phyloP scores from a whole-genome alignment of 1,140 invertebrate species.

The Leptinotarsa undecemlineata region DNA sequence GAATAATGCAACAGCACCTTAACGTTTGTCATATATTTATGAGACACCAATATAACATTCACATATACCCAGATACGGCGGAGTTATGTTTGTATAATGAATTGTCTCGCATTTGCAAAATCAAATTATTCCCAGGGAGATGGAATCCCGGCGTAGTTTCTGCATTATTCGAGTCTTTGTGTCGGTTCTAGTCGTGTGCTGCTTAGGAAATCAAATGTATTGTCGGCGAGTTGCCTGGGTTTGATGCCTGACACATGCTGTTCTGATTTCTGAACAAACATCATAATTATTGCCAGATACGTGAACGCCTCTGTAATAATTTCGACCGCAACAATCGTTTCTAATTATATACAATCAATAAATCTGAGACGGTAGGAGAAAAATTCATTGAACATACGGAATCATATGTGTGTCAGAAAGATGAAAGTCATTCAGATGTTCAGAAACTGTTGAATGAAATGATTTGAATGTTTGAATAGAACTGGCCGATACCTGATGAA shows the following conservation, averaged over 20 bases:
- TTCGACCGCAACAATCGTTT: slow-evolving; percentile 14
- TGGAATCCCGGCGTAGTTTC: slow-evolving; percentile 20
- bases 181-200: slow-evolving; percentile 10
- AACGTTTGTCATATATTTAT: slow-evolving; percentile 4
- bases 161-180: slow-evolving; percentile 19
- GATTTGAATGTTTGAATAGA: no score
- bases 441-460: no score
- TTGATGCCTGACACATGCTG: slow-evolving; percentile 32
- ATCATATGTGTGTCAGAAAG: background rate
- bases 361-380: background rate
- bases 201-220: slow-evolving; percentile 34
- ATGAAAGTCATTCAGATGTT: background rate
- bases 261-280: slow-evolving; percentile 33
- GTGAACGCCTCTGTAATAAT: slow-evolving; percentile 13
- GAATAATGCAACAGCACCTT: background rate
- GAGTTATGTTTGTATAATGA: slow-evolving; percentile 9
- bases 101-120: slow-evolving; percentile 24
- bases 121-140: slow-evolving; percentile 27
- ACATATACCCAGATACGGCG: background rate
- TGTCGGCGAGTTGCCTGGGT: slow-evolving; percentile 24
- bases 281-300: slow-evolving; percentile 28
- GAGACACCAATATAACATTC: slow-evolving; percentile 5
- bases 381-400: background rate
- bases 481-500: no score
- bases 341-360: slow-evolving; percentile 12